These are phyloP conservation scores for Tetramorium alpestre DNA, from an alignment of 1,140 invertebrate genomes.

Conservation along the genomic window DNA sequence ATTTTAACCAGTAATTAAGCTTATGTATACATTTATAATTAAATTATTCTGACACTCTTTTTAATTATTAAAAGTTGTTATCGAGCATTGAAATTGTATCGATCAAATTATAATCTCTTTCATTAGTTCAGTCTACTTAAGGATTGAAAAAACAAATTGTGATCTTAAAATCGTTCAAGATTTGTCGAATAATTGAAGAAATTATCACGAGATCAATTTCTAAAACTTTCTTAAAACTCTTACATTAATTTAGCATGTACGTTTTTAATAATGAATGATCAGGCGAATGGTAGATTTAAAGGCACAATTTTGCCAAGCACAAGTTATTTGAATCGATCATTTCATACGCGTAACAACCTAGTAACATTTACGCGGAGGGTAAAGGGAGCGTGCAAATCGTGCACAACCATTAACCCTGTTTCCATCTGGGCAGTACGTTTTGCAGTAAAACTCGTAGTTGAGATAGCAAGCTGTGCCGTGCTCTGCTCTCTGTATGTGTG, in stretches of 20 bases:
- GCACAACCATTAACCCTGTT: slow-evolving; percentile 51
- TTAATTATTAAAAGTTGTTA: neutral
- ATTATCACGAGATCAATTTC: neutral
- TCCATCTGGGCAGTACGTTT: slow-evolving; percentile 34
- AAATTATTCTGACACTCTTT: neutral
- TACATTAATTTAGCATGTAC: neutral
- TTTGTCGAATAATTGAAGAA: neutral
- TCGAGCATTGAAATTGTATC: neutral
- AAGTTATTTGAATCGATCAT: slow-evolving; percentile 15
- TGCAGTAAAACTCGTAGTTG: slow-evolving; percentile 39
- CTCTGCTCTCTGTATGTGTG: neutral
- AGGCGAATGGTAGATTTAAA: neutral
- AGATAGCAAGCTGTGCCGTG: slow-evolving; percentile 25
- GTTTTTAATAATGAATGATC: neutral
- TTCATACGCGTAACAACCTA: neutral
- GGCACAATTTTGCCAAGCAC: neutral
- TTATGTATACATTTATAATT: neutral
- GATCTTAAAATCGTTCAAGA: neutral
- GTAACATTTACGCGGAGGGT: slow-evolving; percentile 13
- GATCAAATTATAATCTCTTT: neutral
- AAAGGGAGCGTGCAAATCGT: slow-evolving; percentile 52
- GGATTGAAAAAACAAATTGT: neutral
- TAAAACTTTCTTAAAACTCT: neutral
- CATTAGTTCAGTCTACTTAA: neutral
- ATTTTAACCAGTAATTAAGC: neutral